phyloP scores from a whole-genome alignment of 1,140 invertebrate genomes.

The Ptiloglossa arizonensis region DNA sequence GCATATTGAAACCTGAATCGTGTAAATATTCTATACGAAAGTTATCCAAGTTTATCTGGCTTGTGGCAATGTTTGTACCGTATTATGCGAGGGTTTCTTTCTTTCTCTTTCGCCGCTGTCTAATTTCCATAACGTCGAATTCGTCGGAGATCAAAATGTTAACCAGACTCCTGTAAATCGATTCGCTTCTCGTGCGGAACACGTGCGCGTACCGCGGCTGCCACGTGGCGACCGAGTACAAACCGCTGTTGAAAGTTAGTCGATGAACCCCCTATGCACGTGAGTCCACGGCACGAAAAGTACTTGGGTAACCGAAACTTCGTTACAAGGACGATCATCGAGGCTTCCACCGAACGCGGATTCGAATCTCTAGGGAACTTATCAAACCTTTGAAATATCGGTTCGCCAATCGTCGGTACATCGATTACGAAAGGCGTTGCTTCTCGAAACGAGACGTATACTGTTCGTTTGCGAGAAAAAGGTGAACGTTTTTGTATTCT shows the following conservation, averaged over 20 bases:
- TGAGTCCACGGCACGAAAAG: conserved; percentile 42
- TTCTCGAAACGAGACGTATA: too few relatives aligned
- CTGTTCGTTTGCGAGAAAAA: too few relatives aligned
- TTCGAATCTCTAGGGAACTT: not conserved
- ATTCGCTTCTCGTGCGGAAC: conserved; percentile 43
- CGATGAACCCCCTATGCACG: conserved; percentile 43
- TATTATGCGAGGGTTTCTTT: too few relatives aligned
- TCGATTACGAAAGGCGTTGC: not conserved
- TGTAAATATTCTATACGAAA: too few relatives aligned
- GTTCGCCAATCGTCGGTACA: conserved; percentile 5
- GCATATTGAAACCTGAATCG: too few relatives aligned
- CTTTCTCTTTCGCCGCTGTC: not conserved
- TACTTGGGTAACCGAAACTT: conserved; percentile 33
- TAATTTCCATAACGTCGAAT: conserved; percentile 20
- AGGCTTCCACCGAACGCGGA: not conserved
- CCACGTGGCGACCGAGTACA: conserved; percentile 47
- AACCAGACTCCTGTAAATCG: conserved; percentile 34
- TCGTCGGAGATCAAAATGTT: conserved; percentile 41
- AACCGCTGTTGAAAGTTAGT: conserved; percentile 12
- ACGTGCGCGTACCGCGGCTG: conserved; percentile 42
- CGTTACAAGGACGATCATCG: not conserved
- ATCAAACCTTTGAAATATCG: too few relatives aligned
- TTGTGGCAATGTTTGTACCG: too few relatives aligned
- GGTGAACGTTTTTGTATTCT: too few relatives aligned
- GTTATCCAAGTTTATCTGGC: too few relatives aligned